A percentile compares a stretch with the other conserved stretches of the same genome.
These are phyloP conservation scores for Cephalopachus bancanus DNA, from an alignment of 2,797 vertebrate species.

Conservation along the genomic window DNA sequence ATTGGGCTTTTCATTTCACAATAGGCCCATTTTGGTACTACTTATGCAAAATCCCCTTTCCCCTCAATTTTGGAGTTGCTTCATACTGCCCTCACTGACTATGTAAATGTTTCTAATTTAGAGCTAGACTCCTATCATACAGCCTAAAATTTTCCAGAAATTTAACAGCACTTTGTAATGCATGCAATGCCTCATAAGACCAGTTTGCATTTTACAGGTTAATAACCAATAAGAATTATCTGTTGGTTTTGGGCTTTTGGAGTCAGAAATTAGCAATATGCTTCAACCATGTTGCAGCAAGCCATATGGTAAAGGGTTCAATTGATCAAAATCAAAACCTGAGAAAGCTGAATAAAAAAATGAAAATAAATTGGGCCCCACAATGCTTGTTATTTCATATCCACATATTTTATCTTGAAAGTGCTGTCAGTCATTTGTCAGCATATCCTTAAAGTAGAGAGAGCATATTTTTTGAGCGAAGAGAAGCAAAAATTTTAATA, in stretches of 20 bases:
- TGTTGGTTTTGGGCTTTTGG: neutral
- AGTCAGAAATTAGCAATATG: neutral
- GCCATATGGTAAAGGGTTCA: neutral
- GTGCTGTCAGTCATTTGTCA: neutral
- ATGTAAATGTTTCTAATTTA: neutral
- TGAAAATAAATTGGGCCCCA: neutral
- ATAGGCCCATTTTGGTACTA: neutral
- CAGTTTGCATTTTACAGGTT: neutral
- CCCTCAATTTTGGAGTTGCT: neutral
- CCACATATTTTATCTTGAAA: neutral
- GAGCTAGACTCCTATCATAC: neutral
- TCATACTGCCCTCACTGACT: neutral
- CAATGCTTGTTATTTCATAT: neutral
- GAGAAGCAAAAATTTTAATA: neutral
- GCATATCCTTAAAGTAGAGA: neutral
- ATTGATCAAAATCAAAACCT: neutral
- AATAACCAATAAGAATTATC: neutral
- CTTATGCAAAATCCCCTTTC: neutral
- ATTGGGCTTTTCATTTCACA: neutral
- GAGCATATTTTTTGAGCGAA: neutral
- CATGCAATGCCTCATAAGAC: neutral
- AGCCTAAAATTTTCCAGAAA: neutral
- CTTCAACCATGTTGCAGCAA: neutral
- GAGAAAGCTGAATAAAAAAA: too few relatives aligned
- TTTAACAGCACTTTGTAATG: neutral